Conservation (phyloP, 2,888 invertebrate species). For the Callyntrura sp. region DNA sequence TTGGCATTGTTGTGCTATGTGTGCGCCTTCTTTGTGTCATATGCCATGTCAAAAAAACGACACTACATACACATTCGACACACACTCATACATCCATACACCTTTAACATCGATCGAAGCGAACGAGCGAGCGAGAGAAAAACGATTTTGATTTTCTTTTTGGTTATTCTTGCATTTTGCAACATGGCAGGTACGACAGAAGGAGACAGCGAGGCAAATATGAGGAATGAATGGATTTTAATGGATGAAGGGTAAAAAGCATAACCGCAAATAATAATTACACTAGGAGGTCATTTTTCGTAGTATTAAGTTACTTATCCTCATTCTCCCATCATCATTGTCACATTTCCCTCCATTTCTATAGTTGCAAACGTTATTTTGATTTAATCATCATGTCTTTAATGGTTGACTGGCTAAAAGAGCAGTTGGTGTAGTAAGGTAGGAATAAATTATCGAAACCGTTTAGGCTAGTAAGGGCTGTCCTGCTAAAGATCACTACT, state of each 20-base stretch:
- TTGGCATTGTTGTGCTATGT: conserved; percentile 12
- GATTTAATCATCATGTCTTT: neutral
- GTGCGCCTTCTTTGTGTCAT: conserved; percentile 23
- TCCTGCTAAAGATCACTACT: neutral
- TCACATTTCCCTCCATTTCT: neutral
- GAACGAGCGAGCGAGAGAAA: neutral
- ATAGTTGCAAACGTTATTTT: neutral
- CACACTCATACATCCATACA: neutral
- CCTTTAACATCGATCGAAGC: neutral
- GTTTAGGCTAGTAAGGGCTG: neutral
- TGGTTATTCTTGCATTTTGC: neutral
- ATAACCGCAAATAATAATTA: conserved; percentile 6
- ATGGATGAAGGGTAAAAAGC: conserved; percentile 4
- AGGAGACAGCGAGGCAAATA: neutral
- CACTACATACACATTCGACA: neutral
- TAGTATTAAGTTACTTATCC: neutral
- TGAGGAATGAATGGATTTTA: neutral
- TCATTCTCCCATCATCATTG: neutral
- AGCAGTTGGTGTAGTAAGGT: neutral
- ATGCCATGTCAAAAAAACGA: conserved; percentile 18
- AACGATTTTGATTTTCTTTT: no score
- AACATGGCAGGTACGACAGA: neutral
- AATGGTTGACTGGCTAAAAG: conserved; percentile 6
- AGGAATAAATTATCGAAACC: neutral
- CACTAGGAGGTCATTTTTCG: conserved; percentile 4